Evolutionary conservation across 2,797 vertebrate genomes (phyloP).

Genomic region (Trachurus trachurus): DNA sequence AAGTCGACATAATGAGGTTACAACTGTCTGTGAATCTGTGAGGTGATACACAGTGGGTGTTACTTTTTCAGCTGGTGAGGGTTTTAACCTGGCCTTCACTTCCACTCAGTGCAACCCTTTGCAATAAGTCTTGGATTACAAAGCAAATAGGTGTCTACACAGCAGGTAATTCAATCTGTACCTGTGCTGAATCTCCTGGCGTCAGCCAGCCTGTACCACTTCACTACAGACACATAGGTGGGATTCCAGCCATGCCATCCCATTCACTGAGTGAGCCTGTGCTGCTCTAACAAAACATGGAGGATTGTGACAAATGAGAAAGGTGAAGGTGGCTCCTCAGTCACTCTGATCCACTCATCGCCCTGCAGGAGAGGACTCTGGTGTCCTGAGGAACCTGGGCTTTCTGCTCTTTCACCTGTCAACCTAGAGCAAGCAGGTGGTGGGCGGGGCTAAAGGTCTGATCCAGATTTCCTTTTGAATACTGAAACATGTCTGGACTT

Average conservation of each 20-base stretch:
- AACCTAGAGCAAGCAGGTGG: too few species aligned
- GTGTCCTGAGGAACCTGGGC: too few species aligned
- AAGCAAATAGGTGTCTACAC: conserved; percentile 87
- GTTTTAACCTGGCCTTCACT: too few species aligned
- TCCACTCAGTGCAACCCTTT: too few species aligned
- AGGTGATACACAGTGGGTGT: too few species aligned
- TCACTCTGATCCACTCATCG: background rate
- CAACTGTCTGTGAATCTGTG: too few species aligned
- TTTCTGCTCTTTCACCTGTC: too few species aligned
- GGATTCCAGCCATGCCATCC: conserved; percentile 90
- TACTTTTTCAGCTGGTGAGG: too few species aligned
- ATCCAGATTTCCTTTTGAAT: too few species aligned
- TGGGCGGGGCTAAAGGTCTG: too few species aligned
- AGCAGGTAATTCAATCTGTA: conserved; percentile 91
- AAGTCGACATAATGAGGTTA: too few species aligned
- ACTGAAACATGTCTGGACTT: too few species aligned
- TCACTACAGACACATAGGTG: conserved; percentile 90
- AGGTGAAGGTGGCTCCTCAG: conserved; percentile 87
- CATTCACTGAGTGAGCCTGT: conserved; percentile 87
- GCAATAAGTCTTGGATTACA: conserved; percentile 86
- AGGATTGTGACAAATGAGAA: conserved; percentile 85
- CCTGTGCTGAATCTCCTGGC: conserved; percentile 90
- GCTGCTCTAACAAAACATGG: conserved; percentile 88
- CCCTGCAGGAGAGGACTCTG: background rate
- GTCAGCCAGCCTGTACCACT: conserved; percentile 89